Percentiles rank a stretch among this genome's conserved stretches.
Evolutionary conservation across 2,888 invertebrate species (phyloP).

Genomic region (Leistus spinibarbis): DNA sequence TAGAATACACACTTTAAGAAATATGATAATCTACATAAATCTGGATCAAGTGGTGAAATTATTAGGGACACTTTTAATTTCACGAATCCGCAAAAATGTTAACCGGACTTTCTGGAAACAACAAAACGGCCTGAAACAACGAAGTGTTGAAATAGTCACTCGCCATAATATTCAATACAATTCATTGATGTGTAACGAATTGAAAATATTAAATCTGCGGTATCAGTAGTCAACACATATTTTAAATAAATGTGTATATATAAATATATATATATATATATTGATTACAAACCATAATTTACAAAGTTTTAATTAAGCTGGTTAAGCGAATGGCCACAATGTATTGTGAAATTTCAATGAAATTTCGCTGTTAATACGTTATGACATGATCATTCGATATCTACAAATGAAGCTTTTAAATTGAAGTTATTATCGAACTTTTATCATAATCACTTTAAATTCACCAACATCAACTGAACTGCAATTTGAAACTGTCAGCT

Average conservation of each 20-base stretch:
- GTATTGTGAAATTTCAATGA: not conserved
- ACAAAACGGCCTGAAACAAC: no score
- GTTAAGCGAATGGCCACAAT: conserved; percentile 4
- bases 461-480: not conserved
- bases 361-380: conserved; percentile 7
- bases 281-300: not conserved
- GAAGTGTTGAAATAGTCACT: not conserved
- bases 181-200: not conserved
- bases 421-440: conserved; percentile 36
- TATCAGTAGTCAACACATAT: not conserved
- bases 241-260: not conserved
- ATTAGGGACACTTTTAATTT: no score
- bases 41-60: no score
- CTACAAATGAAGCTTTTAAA: conserved; percentile 38
- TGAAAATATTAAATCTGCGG: conserved; percentile 1
- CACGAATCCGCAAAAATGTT: no score
- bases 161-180: not conserved
- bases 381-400: conserved; percentile 36
- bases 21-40: no score
- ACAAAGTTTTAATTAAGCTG: conserved; percentile 5
- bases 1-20: no score
- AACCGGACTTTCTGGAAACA: no score
- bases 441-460: conserved; percentile 37
- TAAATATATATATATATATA: not conserved
- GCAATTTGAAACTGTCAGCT: conserved; percentile 23